phyloP scores from a whole-genome alignment of 2,113 vertebrate species.

The Rhabdornis inornatus region DNA sequence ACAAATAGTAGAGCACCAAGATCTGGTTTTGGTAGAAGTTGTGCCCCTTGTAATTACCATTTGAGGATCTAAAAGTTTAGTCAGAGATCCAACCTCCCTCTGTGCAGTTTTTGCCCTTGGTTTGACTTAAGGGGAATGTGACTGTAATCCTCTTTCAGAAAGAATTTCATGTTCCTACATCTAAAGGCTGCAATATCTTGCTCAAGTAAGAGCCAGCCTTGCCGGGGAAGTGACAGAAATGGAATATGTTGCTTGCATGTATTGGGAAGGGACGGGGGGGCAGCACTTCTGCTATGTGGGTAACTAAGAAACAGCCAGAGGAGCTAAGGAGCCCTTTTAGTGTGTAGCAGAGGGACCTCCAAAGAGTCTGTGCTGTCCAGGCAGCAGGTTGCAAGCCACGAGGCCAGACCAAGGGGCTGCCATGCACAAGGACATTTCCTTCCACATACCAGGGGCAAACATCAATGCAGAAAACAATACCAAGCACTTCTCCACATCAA shows the following conservation, averaged over 20 bases:
- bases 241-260: background rate
- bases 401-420: background rate
- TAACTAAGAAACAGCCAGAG: background rate
- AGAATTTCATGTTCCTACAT: background rate
- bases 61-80: background rate
- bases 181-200: background rate
- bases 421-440: background rate
- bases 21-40: background rate
- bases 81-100: background rate
- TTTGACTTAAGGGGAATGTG: background rate
- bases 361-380: background rate
- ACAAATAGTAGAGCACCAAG: background rate
- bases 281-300: background rate
- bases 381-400: background rate
- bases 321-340: background rate
- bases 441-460: constrained; percentile 31
- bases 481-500: constrained; percentile 55
- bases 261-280: fast-evolving
- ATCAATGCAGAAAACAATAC: constrained; percentile 59
- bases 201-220: background rate
- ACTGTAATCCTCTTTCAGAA: background rate
- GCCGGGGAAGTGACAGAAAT: background rate
- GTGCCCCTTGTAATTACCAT: background rate
- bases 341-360: background rate
- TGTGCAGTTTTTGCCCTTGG: background rate